Base-by-base conservation (phyloP, 2,888 invertebrate species). In the Rhogogaster chlorosoma region DNA sequence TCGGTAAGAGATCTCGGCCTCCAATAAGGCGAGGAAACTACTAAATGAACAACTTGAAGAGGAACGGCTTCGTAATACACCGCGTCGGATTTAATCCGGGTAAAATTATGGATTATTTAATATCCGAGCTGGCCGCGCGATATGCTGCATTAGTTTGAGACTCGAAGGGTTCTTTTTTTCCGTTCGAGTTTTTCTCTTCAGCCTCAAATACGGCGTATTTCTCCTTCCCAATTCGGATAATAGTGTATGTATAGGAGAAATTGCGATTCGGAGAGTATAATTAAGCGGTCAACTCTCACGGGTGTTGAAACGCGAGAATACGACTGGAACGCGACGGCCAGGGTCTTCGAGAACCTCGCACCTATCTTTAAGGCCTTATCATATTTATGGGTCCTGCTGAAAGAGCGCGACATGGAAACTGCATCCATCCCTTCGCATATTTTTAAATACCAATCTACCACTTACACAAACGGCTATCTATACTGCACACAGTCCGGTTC, bases 371-470 rank as follows among this genome's bases (percentile, higher is more conserved):
- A 89, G 84, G 86, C 85, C 90, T 92, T 92, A 92, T 92, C 92
- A 92, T 92, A 92, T 92, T 92, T 92, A 92, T 92, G 92, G 91
- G 90, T 87, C 89, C 87, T 88, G 88, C 88, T 89, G 89, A 86
- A 88, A 90, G 89, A 88, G 89, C 88, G 89, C 90, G 89, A 92
- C 92, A 92, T 89, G 92, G 88, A 92, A 92, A 91, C 89, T 89
- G 90, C 92, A 92, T 92, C 90, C 88, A 89, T 91, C 89, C 89
- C 88, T 89, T 71, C 84, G 91, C 91, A 92, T 92, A 92, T 92
- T 92, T 92, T 92, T 92, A 92, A 92, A 92, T 92, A 92, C 90
- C 89, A 91, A 91, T 90, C 91, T 88, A 86, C 83, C 71, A 38
- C 26, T 83, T 49, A 9, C 49, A 38, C 5, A 10, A 57, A 29